Base-by-base conservation (phyloP, 1,140 invertebrate species). In the Drosophila asahinai region DNA sequence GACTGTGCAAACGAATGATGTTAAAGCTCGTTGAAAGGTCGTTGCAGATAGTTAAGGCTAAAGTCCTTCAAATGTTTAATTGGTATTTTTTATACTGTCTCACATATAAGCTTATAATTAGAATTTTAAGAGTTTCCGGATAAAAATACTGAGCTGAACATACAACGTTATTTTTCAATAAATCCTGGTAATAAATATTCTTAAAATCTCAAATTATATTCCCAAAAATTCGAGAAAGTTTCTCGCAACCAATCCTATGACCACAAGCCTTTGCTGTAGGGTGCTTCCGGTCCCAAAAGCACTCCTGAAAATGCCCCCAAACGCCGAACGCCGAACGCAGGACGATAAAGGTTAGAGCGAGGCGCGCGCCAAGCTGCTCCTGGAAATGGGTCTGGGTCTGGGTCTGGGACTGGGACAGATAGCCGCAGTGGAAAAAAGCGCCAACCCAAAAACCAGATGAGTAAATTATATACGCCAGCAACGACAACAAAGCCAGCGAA, bases 401-500 rank as follows among this genome's bases (percentile, higher is more conserved):
- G 45, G 40, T 51, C 42, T 43, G 55, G 45, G 14, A 71, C 70
- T 73, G 70, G 57, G 61, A 61, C 66, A 55, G 67, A 81, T 90
- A 81, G 81, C 86, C 84, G 67, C 81, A 80, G 52, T 70, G 63
- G 59, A 87, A 83, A 77, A 83, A 87, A 81, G 45, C 62, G 60
- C 51, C 78, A 81, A 77, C 81, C 86, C 81, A 86, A 89, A 89
- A 90, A 84, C 77, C 79, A 84, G 86, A 90, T 80, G 75, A 89
- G 86, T 89, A 89, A 89, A 89, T 89, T 89, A 89, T 89, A 90
- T 89, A 89, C 83, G 48, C 52, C 72, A 78, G 75, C 65, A 68
- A 76, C 48, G 63, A 68, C 48, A 67, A 48, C 12, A 48, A 14
- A 4, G 11, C 17, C 51, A 33, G 17, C 19, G 2, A 38, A 47